phyloP scores from a whole-genome alignment of 2,113 vertebrate genomes.

The Cottus gobio region DNA sequence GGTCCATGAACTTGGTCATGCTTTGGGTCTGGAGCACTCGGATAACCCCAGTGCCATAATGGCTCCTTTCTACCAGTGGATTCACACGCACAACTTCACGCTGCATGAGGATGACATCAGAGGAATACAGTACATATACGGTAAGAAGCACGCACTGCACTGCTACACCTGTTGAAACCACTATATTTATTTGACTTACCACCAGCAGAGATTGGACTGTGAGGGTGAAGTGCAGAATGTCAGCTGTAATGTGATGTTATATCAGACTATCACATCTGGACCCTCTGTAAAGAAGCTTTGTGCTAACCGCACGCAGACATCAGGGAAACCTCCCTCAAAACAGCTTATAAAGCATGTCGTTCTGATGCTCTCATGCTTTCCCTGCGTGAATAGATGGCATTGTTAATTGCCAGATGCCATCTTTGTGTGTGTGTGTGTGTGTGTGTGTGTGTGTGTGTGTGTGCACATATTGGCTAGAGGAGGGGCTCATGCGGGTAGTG shows the following conservation, averaged over 20 bases:
- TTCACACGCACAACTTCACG: constrained; percentile 91
- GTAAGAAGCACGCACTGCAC: constrained; percentile 73
- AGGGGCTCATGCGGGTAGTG: not conserved
- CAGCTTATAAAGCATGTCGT: constrained; percentile 31
- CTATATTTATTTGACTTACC: not conserved
- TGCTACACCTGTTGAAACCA: not conserved
- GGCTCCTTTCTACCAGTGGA: constrained; percentile 98
- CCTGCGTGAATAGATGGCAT: constrained; percentile 51
- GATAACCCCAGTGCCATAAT: constrained; percentile 92
- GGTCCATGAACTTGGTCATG: constrained; percentile 93
- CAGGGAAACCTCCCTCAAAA: not conserved
- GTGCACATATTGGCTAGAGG: not conserved
- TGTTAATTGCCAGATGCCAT: constrained; percentile 51
- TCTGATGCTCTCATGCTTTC: constrained; percentile 36
- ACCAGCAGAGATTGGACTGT: not conserved
- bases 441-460: constrained; percentile 34
- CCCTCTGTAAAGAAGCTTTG: constrained; percentile 6
- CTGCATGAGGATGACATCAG: constrained; percentile 91
- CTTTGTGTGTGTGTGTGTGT: constrained; percentile 11
- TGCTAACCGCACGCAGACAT: not conserved
- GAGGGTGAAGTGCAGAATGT: not conserved
- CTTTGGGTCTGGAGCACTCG: constrained; percentile 95
- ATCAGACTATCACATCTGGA: constrained; percentile 14
- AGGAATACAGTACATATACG: constrained; percentile 96
- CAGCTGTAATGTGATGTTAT: not conserved